These are phyloP conservation scores for Aix galericulata DNA, from an alignment of 2,113 vertebrate species.

Conservation along the genomic window DNA sequence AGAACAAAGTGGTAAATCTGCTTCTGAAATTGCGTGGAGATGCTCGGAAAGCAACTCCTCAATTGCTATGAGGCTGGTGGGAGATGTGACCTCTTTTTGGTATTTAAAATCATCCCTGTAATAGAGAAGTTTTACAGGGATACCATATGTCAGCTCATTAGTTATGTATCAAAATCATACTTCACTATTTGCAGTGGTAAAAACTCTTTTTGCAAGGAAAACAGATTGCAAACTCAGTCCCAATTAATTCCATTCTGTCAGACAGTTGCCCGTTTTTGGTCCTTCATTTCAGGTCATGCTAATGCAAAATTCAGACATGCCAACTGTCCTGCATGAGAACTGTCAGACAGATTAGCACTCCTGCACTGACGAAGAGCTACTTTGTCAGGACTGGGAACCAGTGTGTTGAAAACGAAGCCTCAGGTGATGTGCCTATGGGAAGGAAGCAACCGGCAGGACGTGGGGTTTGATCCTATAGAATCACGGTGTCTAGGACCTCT, in stretches of 20 bases:
- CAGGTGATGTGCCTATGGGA: not conserved
- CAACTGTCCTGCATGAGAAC: slow-evolving; percentile 70
- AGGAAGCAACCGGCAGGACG: not conserved
- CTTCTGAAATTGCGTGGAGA: not conserved
- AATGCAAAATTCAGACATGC: slow-evolving; percentile 72
- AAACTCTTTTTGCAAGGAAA: not conserved
- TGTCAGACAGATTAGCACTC: slow-evolving; percentile 67
- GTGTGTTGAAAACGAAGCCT: slow-evolving; percentile 4
- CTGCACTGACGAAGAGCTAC: slow-evolving; percentile 21
- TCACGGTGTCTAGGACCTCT: not conserved
- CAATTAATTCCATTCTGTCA: slow-evolving; percentile 65
- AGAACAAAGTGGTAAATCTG: not conserved
- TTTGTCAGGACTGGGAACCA: slow-evolving; percentile 41
- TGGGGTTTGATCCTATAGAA: not conserved
- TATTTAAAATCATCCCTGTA: not conserved
- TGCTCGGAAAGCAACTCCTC: not conserved
- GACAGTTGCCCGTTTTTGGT: slow-evolving; percentile 62
- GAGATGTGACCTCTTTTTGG: not conserved
- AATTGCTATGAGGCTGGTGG: not conserved
- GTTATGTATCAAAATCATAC: not conserved
- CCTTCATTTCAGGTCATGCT: slow-evolving; percentile 60
- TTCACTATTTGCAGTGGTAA: not conserved
- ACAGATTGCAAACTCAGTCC: slow-evolving; percentile 69
- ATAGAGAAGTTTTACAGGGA: not conserved
- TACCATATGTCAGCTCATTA: not conserved